phyloP scores from a whole-genome alignment of 2,888 invertebrate genomes.

The Phragmatobia fuliginosa region DNA sequence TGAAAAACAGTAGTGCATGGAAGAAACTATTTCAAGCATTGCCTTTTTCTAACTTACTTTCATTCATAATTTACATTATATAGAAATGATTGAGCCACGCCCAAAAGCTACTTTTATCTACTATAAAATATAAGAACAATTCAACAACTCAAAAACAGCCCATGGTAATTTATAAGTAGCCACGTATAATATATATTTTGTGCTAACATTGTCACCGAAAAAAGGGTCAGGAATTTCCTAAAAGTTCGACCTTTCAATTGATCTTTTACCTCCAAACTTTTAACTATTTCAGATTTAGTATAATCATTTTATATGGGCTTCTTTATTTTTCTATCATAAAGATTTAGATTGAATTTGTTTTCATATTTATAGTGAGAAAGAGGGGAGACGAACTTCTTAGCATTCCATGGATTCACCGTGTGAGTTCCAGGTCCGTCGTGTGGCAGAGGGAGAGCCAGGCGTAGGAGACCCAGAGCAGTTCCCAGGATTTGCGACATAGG shows the following conservation, averaged over 20 bases:
- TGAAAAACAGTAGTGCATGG: too few relatives aligned
- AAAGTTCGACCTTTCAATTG: conserved; percentile 7
- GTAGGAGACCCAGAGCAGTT: too few relatives aligned
- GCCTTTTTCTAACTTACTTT: too few relatives aligned
- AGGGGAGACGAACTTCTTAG: too few relatives aligned
- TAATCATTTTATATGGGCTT: not conserved
- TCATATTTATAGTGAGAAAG: too few relatives aligned
- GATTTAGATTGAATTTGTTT: not conserved
- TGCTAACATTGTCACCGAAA: conserved; percentile 1
- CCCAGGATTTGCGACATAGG: too few relatives aligned
- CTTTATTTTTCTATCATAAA: not conserved
- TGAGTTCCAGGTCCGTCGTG: too few relatives aligned
- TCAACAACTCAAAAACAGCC: not conserved
- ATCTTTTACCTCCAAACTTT: not conserved
- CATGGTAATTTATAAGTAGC: not conserved
- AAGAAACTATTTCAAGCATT: too few relatives aligned
- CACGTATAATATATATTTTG: not conserved
- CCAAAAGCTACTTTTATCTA: not conserved
- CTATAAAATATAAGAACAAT: not conserved
- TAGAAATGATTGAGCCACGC: too few relatives aligned
- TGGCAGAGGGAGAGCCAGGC: too few relatives aligned
- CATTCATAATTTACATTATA: too few relatives aligned
- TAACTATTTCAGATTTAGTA: not conserved
- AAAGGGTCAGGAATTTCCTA: conserved; percentile 4
- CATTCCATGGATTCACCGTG: too few relatives aligned